These are phyloP conservation scores for Subacronicta megacephala DNA, from an alignment of 2,888 invertebrate genomes.

Conservation along the genomic window DNA sequence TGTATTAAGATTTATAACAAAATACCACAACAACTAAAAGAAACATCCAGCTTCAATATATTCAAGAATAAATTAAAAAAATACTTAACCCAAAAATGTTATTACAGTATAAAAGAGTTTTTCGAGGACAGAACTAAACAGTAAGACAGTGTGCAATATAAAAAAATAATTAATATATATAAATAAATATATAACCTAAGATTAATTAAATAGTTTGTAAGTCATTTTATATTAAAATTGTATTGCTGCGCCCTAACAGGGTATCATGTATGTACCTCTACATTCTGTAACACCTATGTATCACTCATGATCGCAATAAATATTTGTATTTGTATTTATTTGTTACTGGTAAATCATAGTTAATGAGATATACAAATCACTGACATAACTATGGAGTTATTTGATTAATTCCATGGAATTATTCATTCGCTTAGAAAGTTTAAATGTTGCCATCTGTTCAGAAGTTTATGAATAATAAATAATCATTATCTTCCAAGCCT, in stretches of 20 bases:
- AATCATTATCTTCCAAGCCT: too few relatives aligned
- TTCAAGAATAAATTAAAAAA: constrained; percentile 8
- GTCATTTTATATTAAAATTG: constrained; percentile 6
- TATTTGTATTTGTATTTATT: background rate
- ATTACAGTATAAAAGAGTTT: constrained; percentile 7
- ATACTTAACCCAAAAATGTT: constrained; percentile 2
- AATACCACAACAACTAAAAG: constrained; percentile 10
- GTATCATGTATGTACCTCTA: constrained; percentile 7
- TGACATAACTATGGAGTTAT: too few relatives aligned
- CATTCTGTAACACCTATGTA: constrained; percentile 1
- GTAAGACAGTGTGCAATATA: constrained; percentile 2
- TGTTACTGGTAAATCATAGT: too few relatives aligned
- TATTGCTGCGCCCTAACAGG: constrained; percentile 8
- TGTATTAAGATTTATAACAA: constrained; percentile 9
- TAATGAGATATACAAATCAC: too few relatives aligned
- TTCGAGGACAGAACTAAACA: constrained; percentile 4
- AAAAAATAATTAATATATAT: constrained; percentile 3
- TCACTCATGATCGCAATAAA: constrained; percentile 6
- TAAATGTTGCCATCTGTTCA: too few relatives aligned
- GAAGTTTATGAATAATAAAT: too few relatives aligned
- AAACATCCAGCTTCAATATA: constrained; percentile 12
- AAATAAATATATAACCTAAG: background rate
- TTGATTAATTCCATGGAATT: too few relatives aligned
- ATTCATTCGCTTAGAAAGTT: too few relatives aligned
- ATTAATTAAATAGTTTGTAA: constrained; percentile 7